Percentiles rank a stretch among this genome's conserved stretches.
phyloP scores from a whole-genome alignment of 2,797 vertebrate species.

The Sebastes nivosus region DNA sequence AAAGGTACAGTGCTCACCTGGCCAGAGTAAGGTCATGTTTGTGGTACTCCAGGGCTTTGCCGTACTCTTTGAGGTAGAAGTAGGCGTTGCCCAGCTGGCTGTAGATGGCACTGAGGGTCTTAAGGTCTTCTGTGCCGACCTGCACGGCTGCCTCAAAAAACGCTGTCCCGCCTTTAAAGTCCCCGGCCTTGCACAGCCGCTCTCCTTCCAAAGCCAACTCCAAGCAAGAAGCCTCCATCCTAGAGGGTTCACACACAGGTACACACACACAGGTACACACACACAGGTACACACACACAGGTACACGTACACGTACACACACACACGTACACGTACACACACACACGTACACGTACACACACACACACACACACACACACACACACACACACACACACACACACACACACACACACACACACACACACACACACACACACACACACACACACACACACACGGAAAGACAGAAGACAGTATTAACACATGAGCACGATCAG shows the following conservation, averaged over 20 bases:
- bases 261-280: too few relatives aligned
- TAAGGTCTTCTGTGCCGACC: slow-evolving; percentile 96
- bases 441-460: neutral
- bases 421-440: neutral
- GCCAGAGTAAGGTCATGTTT: slow-evolving; percentile 94
- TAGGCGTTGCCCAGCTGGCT: slow-evolving; percentile 98
- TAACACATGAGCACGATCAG: neutral
- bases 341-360: too few relatives aligned
- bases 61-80: slow-evolving; percentile 97
- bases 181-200: slow-evolving; percentile 92
- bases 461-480: neutral
- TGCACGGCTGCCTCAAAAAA: slow-evolving; percentile 97
- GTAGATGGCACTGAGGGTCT: slow-evolving; percentile 98
- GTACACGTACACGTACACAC: too few relatives aligned
- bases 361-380: neutral
- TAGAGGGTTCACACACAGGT: slow-evolving; percentile 56
- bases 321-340: too few relatives aligned
- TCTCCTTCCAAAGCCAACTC: slow-evolving; percentile 96
- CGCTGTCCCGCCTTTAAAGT: slow-evolving; percentile 93
- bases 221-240: slow-evolving; percentile 97
- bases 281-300: too few relatives aligned
- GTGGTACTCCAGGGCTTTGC: slow-evolving; percentile 94
- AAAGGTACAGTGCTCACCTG: slow-evolving; percentile 80
- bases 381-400: neutral
- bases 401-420: neutral